Percentiles rank a stretch among this genome's conserved stretches.
Evolutionary conservation across 2,113 vertebrate species (phyloP).

Genomic region (Ciconia stormi): DNA sequence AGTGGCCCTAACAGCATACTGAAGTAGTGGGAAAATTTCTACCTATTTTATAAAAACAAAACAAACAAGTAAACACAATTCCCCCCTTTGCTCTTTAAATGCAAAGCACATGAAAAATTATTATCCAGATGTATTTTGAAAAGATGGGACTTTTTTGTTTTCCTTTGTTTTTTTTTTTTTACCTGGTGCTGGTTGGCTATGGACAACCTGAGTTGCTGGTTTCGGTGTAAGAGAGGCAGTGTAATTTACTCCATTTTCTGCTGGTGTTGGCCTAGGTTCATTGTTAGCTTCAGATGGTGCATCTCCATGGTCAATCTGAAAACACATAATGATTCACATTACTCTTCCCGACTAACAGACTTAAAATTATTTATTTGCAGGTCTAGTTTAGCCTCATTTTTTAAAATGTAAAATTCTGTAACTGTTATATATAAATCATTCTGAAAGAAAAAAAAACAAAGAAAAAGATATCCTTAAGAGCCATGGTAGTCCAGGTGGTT

Average conservation of each 20-base stretch:
- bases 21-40: neutral
- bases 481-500: neutral
- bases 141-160: neutral
- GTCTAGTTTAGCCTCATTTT: neutral
- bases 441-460: neutral
- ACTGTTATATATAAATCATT: neutral
- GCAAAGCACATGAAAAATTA: neutral
- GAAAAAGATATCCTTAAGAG: neutral
- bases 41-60: neutral
- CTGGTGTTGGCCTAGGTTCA: conserved; percentile 81
- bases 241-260: conserved; percentile 90
- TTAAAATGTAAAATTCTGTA: neutral
- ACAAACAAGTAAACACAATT: no score
- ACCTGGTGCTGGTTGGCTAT: conserved; percentile 89
- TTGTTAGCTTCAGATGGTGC: conserved; percentile 80
- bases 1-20: neutral
- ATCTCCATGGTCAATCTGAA: conserved; percentile 87
- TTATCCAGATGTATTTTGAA: neutral
- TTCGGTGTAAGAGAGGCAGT: conserved; percentile 84
- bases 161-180: neutral
- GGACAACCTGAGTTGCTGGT: conserved; percentile 81
- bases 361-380: neutral
- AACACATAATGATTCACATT: neutral
- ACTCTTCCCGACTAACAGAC: neutral
- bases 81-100: neutral